Conservation (phyloP, 2,113 vertebrate genomes). For the Pachyramphus minor region DNA sequence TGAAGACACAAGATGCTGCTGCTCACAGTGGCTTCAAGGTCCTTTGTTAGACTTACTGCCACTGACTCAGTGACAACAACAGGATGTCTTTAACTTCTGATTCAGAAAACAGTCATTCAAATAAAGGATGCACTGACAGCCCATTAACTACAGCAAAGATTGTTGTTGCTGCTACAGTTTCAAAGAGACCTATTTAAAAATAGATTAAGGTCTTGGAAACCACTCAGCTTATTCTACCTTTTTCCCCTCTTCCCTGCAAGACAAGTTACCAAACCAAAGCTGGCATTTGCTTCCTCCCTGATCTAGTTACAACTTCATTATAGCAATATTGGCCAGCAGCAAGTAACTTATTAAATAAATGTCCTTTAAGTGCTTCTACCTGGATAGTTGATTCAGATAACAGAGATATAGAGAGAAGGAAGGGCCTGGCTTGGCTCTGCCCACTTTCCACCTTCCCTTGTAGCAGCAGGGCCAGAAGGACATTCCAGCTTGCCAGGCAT, state of each 20-base stretch:
- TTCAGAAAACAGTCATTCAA: slow-evolving; percentile 48
- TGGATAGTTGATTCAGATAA: slow-evolving; percentile 10
- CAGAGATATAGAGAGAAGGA: neutral
- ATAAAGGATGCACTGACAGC: slow-evolving; percentile 62
- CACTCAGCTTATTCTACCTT: slow-evolving; percentile 50
- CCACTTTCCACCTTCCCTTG: neutral
- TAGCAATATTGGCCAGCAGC: slow-evolving; percentile 62
- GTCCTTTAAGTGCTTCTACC: slow-evolving; percentile 62
- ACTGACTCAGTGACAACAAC: slow-evolving; percentile 17
- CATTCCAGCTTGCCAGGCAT: neutral
- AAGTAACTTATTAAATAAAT: slow-evolving; percentile 73
- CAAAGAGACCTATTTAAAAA: slow-evolving; percentile 70
- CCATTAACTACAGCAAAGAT: slow-evolving; percentile 70
- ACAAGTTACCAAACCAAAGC: slow-evolving; percentile 56
- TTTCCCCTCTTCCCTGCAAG: slow-evolving; percentile 19
- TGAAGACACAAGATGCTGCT: neutral
- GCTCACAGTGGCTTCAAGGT: neutral
- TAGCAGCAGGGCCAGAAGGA: neutral
- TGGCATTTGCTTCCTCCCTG: slow-evolving; percentile 57
- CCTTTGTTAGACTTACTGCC: slow-evolving; percentile 35
- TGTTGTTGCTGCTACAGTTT: slow-evolving; percentile 50
- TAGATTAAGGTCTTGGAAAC: slow-evolving; percentile 61
- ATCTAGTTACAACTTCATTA: slow-evolving; percentile 75
- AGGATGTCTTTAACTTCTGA: slow-evolving; percentile 39
- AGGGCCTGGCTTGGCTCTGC: neutral